Conservation (phyloP, 2,888 invertebrate species). For the Eristalis intricaria region DNA sequence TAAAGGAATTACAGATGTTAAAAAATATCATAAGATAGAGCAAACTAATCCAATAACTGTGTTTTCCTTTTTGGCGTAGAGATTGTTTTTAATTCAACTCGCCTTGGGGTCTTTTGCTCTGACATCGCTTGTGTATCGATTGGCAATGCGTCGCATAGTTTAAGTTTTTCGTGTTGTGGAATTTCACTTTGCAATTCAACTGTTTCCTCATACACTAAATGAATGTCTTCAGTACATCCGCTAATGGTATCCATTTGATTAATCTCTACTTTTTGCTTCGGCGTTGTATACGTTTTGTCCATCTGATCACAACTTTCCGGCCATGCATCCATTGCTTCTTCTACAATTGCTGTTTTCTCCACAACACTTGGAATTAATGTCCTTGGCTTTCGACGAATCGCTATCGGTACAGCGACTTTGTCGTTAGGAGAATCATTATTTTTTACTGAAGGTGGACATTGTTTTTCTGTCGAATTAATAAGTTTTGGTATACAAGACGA, state of each 20-base stretch:
- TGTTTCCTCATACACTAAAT: constrained; percentile 83
- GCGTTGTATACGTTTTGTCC: background rate
- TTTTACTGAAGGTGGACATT: constrained; percentile 12
- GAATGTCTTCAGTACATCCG: constrained; percentile 83
- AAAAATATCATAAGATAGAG: background rate
- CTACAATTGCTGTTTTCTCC: constrained; percentile 74
- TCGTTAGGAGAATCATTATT: background rate
- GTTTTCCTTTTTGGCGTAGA: constrained; percentile 89
- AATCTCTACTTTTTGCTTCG: background rate
- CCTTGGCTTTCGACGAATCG: constrained; percentile 79
- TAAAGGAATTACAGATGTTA: too few relatives aligned
- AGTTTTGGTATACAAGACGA: background rate
- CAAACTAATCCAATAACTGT: constrained; percentile 78
- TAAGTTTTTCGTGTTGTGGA: background rate
- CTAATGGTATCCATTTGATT: constrained; percentile 72
- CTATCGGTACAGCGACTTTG: constrained; percentile 76
- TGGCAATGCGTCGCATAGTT: constrained; percentile 67
- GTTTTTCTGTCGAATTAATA: background rate
- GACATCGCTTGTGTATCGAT: constrained; percentile 73
- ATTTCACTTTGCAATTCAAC: constrained; percentile 2
- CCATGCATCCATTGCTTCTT: constrained; percentile 79
- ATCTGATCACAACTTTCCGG: constrained; percentile 69
- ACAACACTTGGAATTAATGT: constrained; percentile 72
- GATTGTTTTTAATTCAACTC: constrained; percentile 88
- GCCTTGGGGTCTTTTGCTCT: constrained; percentile 83